Conservation (phyloP, 2,113 vertebrate species). For the Rousettus leschenaultii region DNA sequence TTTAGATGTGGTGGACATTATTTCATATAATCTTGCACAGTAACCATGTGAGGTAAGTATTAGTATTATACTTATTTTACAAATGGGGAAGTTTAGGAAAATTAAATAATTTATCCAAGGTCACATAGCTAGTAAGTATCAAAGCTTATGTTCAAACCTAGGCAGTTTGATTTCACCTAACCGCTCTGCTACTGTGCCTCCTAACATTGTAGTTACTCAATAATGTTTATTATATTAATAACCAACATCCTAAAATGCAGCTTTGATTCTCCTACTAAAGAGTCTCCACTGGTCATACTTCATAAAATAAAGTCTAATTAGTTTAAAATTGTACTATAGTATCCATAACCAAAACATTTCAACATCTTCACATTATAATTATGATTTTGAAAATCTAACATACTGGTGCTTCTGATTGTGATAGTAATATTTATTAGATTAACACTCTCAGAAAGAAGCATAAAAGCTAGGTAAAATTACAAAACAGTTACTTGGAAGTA, state of each 20-base stretch:
- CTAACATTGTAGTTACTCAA: neutral
- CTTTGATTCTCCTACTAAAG: neutral
- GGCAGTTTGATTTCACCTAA: neutral
- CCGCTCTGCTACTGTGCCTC: neutral
- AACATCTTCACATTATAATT: neutral
- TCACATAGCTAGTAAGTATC: neutral
- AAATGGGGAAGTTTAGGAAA: neutral
- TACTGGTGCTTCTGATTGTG: neutral
- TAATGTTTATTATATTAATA: neutral
- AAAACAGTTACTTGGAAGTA: neutral
- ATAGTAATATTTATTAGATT: neutral
- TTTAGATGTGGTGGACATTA: neutral
- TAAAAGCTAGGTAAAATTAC: neutral
- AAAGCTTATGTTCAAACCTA: neutral
- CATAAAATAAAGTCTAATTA: neutral
- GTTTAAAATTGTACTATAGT: neutral
- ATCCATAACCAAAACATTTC: neutral
- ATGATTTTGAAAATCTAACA: neutral
- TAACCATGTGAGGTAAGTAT: neutral
- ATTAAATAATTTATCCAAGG: neutral
- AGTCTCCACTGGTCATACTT: neutral
- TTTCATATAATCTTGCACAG: neutral
- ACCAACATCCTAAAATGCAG: neutral
- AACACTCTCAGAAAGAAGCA: neutral
- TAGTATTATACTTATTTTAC: neutral